Evolutionary conservation across 92 coral and sea anemone genomes (phyloP).

Genomic region (Pocillopora grandis): DNA sequence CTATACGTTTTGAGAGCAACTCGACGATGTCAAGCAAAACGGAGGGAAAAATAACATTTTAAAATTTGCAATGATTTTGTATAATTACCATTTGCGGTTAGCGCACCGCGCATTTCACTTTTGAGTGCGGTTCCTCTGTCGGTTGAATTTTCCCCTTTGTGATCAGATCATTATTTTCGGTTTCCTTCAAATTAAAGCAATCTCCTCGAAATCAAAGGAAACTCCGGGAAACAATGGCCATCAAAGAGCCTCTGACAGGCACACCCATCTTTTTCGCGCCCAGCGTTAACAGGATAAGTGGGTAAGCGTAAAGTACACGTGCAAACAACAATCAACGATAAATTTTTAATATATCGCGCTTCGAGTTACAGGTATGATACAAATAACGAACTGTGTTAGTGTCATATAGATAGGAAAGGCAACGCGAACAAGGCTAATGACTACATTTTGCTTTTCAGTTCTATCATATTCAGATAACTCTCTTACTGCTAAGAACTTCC

Average conservation of each 20-base stretch:
- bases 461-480: not conserved
- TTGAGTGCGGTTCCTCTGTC: too few relatives aligned
- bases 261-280: not conserved
- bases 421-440: not conserved
- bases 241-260: not conserved
- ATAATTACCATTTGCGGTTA: too few relatives aligned
- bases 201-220: not conserved
- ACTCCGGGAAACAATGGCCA: too few relatives aligned
- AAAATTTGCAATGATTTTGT: too few relatives aligned
- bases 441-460: not conserved
- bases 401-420: not conserved
- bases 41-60: too few relatives aligned
- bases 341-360: slow-evolving; percentile 31
- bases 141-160: not conserved
- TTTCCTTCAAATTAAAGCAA: not conserved
- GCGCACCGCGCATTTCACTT: too few relatives aligned
- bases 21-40: too few relatives aligned
- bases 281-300: not conserved
- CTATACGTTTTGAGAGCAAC: too few relatives aligned
- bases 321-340: not conserved
- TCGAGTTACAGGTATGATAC: slow-evolving; percentile 1
- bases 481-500: too few relatives aligned
- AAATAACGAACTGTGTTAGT: not conserved
- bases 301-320: not conserved
- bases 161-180: not conserved